Percentiles rank a stretch among this genome's conserved stretches.
Evolutionary conservation across 1,140 invertebrate species (phyloP).

Genomic region (Bursaphelenchus mucronatus): DNA sequence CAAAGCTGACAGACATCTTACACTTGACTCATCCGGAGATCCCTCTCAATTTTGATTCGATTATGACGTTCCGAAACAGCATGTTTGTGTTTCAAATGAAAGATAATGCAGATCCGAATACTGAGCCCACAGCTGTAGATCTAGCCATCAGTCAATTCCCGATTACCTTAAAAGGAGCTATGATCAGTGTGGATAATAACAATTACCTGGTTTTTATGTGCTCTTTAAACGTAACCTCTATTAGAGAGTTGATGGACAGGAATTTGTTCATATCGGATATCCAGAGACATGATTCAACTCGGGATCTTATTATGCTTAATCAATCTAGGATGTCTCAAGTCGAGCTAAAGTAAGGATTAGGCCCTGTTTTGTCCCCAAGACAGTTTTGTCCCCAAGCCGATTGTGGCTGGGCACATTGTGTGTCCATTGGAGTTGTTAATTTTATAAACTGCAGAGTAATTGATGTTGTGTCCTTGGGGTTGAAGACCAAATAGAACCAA

Average conservation of each 20-base stretch:
- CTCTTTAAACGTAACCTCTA: constrained; percentile 61
- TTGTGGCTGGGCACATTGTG: too few species aligned
- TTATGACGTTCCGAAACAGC: constrained; percentile 51
- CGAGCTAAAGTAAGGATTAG: constrained; percentile 61
- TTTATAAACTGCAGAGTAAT: constrained; percentile 14
- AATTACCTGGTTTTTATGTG: constrained; percentile 63
- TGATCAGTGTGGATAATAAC: constrained; percentile 61
- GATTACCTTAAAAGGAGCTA: constrained; percentile 57
- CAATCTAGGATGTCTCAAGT: constrained; percentile 62
- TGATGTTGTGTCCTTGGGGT: too few species aligned
- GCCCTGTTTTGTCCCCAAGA: too few species aligned
- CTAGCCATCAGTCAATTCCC: constrained; percentile 31
- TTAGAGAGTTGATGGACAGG: constrained; percentile 57
- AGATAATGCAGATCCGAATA: constrained; percentile 15
- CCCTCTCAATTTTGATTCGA: constrained; percentile 60
- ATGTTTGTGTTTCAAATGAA: constrained; percentile 44
- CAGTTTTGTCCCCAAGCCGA: too few species aligned
- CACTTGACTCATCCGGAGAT: constrained; percentile 62
- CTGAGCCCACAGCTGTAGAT: constrained; percentile 14
- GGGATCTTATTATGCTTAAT: constrained; percentile 63
- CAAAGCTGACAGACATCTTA: constrained; percentile 54
- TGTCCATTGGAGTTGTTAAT: constrained; percentile 49
- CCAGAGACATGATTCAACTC: constrained; percentile 63
- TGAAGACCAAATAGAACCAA: too few species aligned
- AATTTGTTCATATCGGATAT: constrained; percentile 61